Evolutionary conservation across 37 sponge, comb jelly and placozoan genomes (phyloP).

Genomic region (Bolinopsis microptera): DNA sequence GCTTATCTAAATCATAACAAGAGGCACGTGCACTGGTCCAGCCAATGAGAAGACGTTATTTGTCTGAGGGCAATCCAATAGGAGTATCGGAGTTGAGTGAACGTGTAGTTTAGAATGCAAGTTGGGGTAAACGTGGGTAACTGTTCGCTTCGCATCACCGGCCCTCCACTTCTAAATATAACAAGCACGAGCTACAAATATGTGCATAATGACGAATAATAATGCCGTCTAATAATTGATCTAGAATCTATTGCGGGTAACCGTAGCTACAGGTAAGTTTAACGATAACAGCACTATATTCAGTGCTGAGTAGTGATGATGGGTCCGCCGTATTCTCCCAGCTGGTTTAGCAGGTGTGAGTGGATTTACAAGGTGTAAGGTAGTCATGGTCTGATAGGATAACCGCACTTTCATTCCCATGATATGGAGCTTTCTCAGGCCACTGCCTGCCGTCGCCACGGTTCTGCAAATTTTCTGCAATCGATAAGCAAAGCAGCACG

Average conservation of each 20-base stretch:
- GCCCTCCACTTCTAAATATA: background rate
- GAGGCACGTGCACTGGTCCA: background rate
- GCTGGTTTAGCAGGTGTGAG: too few species aligned
- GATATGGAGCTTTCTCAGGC: background rate
- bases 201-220: background rate
- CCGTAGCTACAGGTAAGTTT: background rate
- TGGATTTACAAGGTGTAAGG: background rate
- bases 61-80: conserved; percentile 1
- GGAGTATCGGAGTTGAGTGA: background rate
- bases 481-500: background rate
- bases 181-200: background rate
- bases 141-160: background rate
- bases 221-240: background rate
- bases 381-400: background rate
- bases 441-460: background rate
- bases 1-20: conserved; percentile 63
- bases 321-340: background rate
- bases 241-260: background rate
- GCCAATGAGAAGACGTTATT: conserved; percentile 2
- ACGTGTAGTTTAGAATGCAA: background rate
- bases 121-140: background rate
- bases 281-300: too few species aligned
- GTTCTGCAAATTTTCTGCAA: background rate
- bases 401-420: background rate
- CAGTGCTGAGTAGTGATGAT: background rate